A percentile compares a stretch with the other conserved stretches of the same genome.
phyloP scores from a whole-genome alignment of 2,113 vertebrate genomes.

The Callaeas wilsoni region DNA sequence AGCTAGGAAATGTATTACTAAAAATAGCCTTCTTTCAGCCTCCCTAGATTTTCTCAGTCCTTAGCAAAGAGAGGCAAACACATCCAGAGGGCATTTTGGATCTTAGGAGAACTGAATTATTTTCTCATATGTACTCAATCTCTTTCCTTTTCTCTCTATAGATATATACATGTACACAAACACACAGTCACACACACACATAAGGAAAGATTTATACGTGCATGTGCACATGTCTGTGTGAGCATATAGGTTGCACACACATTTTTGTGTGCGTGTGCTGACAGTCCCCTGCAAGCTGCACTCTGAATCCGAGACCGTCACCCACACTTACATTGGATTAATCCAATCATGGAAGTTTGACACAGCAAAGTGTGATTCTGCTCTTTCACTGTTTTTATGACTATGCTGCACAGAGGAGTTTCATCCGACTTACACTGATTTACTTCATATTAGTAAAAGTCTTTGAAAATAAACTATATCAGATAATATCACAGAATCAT shows the following conservation, averaged over 20 bases:
- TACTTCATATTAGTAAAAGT: not conserved
- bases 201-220: not conserved
- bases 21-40: slow-evolving; percentile 23
- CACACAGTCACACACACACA: not conserved
- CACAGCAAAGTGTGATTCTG: not conserved
- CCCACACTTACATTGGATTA: not conserved
- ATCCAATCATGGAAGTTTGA: not conserved
- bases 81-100: not conserved
- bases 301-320: accelerated
- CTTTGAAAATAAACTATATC: not conserved
- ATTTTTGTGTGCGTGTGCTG: not conserved
- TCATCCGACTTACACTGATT: not conserved
- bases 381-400: not conserved
- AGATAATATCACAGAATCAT: not conserved
- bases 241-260: not conserved
- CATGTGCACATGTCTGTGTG: not conserved
- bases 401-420: not conserved
- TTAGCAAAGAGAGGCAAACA: not conserved
- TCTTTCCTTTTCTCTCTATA: not conserved
- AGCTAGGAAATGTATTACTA: slow-evolving; percentile 27
- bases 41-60: not conserved
- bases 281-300: not conserved
- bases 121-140: not conserved
- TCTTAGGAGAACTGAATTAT: not conserved
- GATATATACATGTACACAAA: not conserved